Conservation (phyloP, 1,140 invertebrate species). For the Saccostrea cuccullata region DNA sequence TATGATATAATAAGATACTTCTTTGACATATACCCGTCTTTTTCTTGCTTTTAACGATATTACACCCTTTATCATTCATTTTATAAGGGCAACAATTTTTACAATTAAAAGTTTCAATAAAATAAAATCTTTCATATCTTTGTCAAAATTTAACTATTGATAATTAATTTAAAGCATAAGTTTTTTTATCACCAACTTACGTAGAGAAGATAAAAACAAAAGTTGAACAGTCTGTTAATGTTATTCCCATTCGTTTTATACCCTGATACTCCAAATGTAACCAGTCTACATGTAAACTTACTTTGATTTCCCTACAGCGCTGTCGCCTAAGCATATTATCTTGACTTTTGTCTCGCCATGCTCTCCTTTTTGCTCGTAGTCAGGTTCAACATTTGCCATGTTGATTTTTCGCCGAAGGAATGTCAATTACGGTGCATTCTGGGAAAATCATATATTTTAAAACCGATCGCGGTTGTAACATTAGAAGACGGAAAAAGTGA, state of each 20-base stretch:
- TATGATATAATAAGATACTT: too few relatives aligned
- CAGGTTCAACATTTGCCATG: constrained; percentile 73
- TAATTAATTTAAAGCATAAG: too few relatives aligned
- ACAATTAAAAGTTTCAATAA: too few relatives aligned
- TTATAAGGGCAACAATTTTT: too few relatives aligned
- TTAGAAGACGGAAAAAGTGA: neutral
- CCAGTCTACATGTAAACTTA: constrained; percentile 64
- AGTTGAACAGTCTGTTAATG: too few relatives aligned
- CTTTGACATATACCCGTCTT: too few relatives aligned
- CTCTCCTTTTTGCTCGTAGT: constrained; percentile 78
- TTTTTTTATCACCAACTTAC: too few relatives aligned
- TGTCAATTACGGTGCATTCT: constrained; percentile 56
- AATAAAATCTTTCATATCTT: too few relatives aligned
- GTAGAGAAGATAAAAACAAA: too few relatives aligned
- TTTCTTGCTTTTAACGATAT: too few relatives aligned
- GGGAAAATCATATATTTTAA: constrained; percentile 39
- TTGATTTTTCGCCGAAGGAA: constrained; percentile 50
- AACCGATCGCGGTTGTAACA: neutral
- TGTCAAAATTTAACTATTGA: too few relatives aligned
- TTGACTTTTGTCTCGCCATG: constrained; percentile 80
- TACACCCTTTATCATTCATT: too few relatives aligned
- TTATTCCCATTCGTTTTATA: neutral
- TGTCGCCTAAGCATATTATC: constrained; percentile 82
- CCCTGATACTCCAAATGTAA: neutral
- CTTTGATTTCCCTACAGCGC: constrained; percentile 83